Base-by-base conservation (phyloP, 2,113 vertebrate species). In the Asarcornis scutulata region DNA sequence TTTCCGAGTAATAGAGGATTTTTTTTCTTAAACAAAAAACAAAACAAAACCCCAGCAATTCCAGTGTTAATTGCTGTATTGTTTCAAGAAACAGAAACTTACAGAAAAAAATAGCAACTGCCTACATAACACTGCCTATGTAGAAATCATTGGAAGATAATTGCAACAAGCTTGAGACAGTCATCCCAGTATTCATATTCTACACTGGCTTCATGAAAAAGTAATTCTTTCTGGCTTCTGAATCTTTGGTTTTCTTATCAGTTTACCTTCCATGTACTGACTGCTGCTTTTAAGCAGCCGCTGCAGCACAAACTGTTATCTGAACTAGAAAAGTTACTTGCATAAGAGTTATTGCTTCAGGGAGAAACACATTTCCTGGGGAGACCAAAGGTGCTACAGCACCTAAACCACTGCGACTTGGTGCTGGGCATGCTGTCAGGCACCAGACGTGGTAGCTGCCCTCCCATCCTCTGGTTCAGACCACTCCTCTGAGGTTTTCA, bases 81-180 rank as follows among this genome's bases (percentile, higher is more conserved):
- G 82, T 89, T 96, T 93, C 66, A 68, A 85, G 73, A 91, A 96
- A 88, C 46, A 89, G 95, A 94, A 77, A 40, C 8, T 63, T 26
- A 68, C 7, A 36, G 21, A 48, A 44, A 56, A 56, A 82, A 74
- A 50, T 32, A 91, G 48, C 25, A 91, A 90, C 48, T 62, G 31
- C 44, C 32, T 82, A 34, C 18, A 53, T 25, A 76, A 72, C 50
- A 59, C 11, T 83, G 40, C 23, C 6, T 82, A 71, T 73, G 25
- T 56, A 64, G 67, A 91, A 92, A 59, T 29, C 55, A 11, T 36
- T 91, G 83, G 78, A 96, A 96, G 85, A 59, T 89, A 92, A 97
- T 55, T 95, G 79, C 66, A 90, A 74, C 26, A 78, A 67, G 15
- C 29, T 27, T 48, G 34, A 69, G 48, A 32, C 36, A 32, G 46